These are phyloP conservation scores for Girardia tigrina DNA, from an alignment of 2,888 invertebrate species.

Conservation along the genomic window DNA sequence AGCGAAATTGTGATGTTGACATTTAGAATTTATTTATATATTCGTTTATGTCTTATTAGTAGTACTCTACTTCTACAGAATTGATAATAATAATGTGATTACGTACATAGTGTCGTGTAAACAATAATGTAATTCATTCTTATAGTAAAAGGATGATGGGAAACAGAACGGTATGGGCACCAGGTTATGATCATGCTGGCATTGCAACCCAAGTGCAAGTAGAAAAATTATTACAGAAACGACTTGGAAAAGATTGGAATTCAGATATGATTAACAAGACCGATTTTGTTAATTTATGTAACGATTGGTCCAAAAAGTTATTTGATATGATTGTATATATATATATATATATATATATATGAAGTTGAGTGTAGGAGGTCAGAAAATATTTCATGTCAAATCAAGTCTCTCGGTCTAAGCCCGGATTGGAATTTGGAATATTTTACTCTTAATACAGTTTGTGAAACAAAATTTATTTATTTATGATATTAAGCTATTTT, in stretches of 20 bases:
- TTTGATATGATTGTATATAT: too few relatives aligned
- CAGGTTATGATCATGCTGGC: slow-evolving; percentile 93
- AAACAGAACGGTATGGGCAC: slow-evolving; percentile 65
- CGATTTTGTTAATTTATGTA: background rate
- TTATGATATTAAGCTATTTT: too few relatives aligned
- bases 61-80: too few relatives aligned
- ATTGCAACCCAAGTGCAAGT: slow-evolving; percentile 70
- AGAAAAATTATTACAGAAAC: background rate
- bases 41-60: too few relatives aligned
- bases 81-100: too few relatives aligned
- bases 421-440: slow-evolving; percentile 72
- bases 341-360: too few relatives aligned
- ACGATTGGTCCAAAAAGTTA: background rate
- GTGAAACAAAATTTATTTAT: too few relatives aligned
- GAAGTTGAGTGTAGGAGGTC: background rate
- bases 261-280: background rate
- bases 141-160: slow-evolving; percentile 50
- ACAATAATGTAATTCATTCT: too few relatives aligned
- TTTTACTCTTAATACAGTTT: slow-evolving; percentile 73
- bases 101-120: too few relatives aligned
- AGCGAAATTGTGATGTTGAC: too few relatives aligned
- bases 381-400: slow-evolving; percentile 53
- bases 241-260: background rate
- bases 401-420: slow-evolving; percentile 65
- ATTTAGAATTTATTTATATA: too few relatives aligned